Evolutionary conservation across 2,113 vertebrate species (phyloP), one percentile per base, ranked within the genome.

Genomic region (Pogona vitticeps): DNA sequence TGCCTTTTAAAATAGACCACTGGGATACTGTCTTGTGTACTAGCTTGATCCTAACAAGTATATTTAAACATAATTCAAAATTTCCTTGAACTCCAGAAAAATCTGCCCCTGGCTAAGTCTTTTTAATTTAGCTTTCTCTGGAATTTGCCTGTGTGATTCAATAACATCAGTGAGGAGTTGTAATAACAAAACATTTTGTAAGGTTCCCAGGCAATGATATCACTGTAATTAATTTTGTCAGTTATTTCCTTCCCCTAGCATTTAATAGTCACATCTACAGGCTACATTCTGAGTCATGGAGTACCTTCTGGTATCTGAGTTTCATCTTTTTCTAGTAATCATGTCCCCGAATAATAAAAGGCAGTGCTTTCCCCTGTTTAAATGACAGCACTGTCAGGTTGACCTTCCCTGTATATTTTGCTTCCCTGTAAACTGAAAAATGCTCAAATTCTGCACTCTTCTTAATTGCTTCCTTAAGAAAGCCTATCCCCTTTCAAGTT

Each of bases 201-300:
- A 40, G 21, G 84, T 76, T 94, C 91, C 86, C 92, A 93, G 89
- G 91, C 90, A 94, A 92, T 68, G 87, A 72, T 84, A 46, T 94
- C 90, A 91, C 90, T 90, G 40, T 92, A 89, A 93, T 94, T 95
- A 93, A 92, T 91, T 88, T 90, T 75, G 40, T 84, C 86, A 91
- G 91, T 91, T 40, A 81, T 91, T 68, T 86, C 88, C 91, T 92
- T 85, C 91, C 88, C 89, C 88, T 92, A 92, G 82, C 91, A 89
- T 92, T 31, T 0, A 81, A 88, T 87, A 91, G 87, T 91, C 88
- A 86, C 80, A 76, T 81, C 88, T 91, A 71, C 80, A 82, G 21
- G 91, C 90, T 93, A 88, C 92, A 91, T 92, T 65, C 56, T 95
- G 93, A 95, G 91, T 94, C 93, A 94, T 0, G 89, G 31, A 85